Conservation (phyloP, 2,113 vertebrate species). For the Sorex fumeus region DNA sequence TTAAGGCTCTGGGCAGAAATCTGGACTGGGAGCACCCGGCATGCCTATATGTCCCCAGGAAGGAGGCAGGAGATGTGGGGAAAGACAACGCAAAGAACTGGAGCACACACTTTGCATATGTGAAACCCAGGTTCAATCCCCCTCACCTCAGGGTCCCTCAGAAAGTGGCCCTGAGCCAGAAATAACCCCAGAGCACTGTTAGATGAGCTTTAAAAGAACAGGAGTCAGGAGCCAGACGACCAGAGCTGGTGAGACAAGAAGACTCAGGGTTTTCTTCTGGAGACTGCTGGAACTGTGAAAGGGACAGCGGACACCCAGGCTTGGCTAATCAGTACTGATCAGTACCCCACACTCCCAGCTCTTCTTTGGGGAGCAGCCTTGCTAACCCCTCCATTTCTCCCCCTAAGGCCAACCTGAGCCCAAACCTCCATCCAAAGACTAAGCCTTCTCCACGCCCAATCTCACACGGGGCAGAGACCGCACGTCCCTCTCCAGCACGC, state of each 20-base stretch:
- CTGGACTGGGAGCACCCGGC: background rate
- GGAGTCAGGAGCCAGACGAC: background rate
- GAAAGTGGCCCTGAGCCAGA: too few relatives aligned
- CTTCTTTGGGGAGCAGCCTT: background rate
- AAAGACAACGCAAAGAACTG: background rate
- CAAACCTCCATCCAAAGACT: background rate
- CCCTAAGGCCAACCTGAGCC: background rate
- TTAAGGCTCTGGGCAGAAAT: background rate
- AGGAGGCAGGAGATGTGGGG: background rate
- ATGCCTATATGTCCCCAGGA: background rate
- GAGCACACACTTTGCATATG: too few relatives aligned
- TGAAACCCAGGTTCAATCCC: too few relatives aligned
- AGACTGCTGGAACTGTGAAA: background rate
- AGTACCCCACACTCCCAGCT: background rate
- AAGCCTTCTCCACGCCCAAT: background rate
- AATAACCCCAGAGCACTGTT: too few relatives aligned
- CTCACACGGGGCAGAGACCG: background rate
- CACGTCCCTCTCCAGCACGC: background rate
- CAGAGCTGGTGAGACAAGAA: background rate
- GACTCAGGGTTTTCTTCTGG: background rate
- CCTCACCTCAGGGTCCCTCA: too few relatives aligned
- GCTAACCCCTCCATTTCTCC: background rate
- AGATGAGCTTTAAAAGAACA: too few relatives aligned
- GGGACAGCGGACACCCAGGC: rapidly evolving
- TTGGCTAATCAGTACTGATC: background rate